Conservation (phyloP, 53 echinoderm and acorn worm genomes). For the Zoroaster sp. region DNA sequence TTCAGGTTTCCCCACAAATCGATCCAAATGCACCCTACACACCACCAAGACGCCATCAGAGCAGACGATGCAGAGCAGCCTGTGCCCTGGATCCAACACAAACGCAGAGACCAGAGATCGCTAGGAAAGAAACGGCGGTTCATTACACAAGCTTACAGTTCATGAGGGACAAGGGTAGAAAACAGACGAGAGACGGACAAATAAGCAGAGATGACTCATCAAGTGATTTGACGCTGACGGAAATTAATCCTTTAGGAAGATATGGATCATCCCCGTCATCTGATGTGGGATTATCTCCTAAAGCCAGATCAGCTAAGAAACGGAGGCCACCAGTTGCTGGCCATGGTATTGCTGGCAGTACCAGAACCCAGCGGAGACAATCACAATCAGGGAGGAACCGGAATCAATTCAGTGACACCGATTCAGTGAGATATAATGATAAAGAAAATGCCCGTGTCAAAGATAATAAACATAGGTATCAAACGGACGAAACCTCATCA, state of each 20-base stretch:
- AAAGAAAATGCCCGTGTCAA: neutral
- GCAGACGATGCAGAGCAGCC: conserved; percentile 22
- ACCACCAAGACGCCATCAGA: conserved; percentile 46
- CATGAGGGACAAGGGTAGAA: neutral
- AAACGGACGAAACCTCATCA: neutral
- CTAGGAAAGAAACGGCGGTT: neutral
- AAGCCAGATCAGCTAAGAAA: neutral
- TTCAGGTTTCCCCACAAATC: conserved; percentile 83
- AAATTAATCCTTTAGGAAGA: neutral
- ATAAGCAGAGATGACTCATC: neutral
- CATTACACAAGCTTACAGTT: conserved; percentile 15
- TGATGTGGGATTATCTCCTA: neutral
- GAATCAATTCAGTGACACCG: neutral
- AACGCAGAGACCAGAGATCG: conserved; percentile 16
- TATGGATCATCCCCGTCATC: neutral
- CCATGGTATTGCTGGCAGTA: neutral
- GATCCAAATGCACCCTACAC: conserved; percentile 52
- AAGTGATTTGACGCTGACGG: neutral
- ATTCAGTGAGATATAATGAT: neutral
- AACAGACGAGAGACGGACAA: neutral
- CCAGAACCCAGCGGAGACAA: neutral
- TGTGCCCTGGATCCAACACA: conserved; percentile 33
- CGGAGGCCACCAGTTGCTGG: neutral
- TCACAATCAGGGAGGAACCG: neutral
- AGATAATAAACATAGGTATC: neutral